phyloP scores from a whole-genome alignment of 2,797 vertebrate genomes.

The Gymnothorax reevesii region DNA sequence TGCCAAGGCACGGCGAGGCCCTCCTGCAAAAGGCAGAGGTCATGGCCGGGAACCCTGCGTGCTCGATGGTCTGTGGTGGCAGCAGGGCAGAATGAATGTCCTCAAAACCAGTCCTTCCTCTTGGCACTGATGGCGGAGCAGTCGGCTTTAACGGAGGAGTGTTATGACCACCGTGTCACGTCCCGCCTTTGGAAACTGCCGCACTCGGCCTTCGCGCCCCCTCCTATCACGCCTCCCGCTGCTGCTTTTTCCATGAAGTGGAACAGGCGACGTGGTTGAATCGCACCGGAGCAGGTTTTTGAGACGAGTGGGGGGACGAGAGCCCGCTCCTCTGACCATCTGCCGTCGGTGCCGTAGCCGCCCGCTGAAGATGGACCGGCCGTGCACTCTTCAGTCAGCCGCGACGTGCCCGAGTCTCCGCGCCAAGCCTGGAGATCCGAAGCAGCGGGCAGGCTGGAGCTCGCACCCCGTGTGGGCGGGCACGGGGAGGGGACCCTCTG shows the following conservation, averaged over 20 bases:
- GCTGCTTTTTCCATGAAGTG: neutral
- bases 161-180: neutral
- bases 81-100: neutral
- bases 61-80: neutral
- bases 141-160: neutral
- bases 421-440: slow-evolving; percentile 1
- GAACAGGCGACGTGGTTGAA: neutral
- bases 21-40: slow-evolving; percentile 55
- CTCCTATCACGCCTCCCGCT: neutral
- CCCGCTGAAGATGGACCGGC: neutral
- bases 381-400: neutral
- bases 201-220: too few species aligned
- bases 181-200: neutral
- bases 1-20: slow-evolving; percentile 48
- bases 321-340: slow-evolving; percentile 19
- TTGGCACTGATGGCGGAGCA: neutral
- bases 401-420: neutral
- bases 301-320: neutral
- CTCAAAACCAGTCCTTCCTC: neutral
- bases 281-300: neutral
- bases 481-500: neutral
- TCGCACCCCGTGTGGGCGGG: neutral
- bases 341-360: neutral
- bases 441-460: neutral
- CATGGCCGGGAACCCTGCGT: neutral